Base-by-base conservation (phyloP, 2,113 vertebrate genomes). In the Ursus arctos region DNA sequence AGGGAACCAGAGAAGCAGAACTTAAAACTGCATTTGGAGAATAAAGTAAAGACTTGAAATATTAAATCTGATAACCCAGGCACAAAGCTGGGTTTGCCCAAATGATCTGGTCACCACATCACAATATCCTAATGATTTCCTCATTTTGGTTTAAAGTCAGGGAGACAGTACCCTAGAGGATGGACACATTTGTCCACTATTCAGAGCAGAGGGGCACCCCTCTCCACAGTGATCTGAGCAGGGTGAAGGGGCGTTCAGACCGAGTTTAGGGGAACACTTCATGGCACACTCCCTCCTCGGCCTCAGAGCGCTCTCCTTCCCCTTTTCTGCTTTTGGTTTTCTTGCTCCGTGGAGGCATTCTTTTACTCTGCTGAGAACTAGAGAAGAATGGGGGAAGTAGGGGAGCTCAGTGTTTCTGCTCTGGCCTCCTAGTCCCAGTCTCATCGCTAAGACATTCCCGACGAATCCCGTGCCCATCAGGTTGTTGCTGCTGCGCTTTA, bases 61-160 rank as follows among this genome's bases (percentile, higher is more conserved):
- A 47, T 36, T 47, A 88, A 57, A 90, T 92, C 36, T 82, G 51
- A 92, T 74, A 77, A 91, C 51, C 28, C 63, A 53, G 51, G 49
- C 28, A 79, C 79, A 85, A 82, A 53, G 76, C 36, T 76, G 65
- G 10, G 33, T 81, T 95, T 94, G 40, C 14, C 36, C 43, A 82
- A 86, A 84, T 80, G 47, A 74, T 76, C 57, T 87, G 59, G 53
- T 93, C 24, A 16, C 2, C 43, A 7, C 28, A 55, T 71, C 88
- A 88, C 57, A 88, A 77, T 71, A 93, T 26, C 40, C 71, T 85
- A 51, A 43, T 43, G 4, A 74, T 94, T 94, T 93, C 55, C 67
- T 94, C 85, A 65, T 31, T 86, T 92, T 61, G 65, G 22, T 47
- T 19, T 85, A 55, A 91, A 80, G 77, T 33, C 57, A 80, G 57